phyloP scores from a whole-genome alignment of 1,140 invertebrate species.

The Psix sp. region DNA sequence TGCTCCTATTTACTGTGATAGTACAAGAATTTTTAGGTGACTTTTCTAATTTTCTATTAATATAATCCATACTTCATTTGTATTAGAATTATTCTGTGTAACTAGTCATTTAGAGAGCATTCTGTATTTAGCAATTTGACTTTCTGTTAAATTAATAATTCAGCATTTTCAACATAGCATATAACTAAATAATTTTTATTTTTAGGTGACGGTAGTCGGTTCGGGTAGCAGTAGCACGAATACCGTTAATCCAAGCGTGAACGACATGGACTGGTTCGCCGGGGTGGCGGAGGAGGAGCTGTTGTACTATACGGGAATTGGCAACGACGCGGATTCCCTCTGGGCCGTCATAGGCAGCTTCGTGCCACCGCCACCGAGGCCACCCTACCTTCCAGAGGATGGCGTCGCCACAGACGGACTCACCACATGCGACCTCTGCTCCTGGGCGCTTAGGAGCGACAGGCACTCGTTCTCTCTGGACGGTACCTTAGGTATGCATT shows the following conservation, averaged over 20 bases:
- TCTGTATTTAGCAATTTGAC: too few relatives aligned
- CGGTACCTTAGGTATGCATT: slow-evolving; percentile 72
- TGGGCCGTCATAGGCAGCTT: slow-evolving; percentile 81
- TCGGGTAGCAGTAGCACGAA: slow-evolving; percentile 70
- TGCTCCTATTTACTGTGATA: too few relatives aligned
- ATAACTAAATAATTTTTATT: slow-evolving; percentile 53
- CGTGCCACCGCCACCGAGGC: slow-evolving; percentile 82
- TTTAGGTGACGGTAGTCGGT: slow-evolving; percentile 70
- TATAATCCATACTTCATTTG: too few relatives aligned
- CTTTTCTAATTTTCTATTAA: too few relatives aligned
- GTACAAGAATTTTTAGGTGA: too few relatives aligned
- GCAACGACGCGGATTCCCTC: slow-evolving; percentile 81
- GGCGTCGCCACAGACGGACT: slow-evolving; percentile 80
- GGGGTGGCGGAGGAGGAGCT: slow-evolving; percentile 80
- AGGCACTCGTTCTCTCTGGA: slow-evolving; percentile 75
- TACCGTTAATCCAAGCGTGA: slow-evolving; percentile 69
- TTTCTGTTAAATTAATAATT: too few relatives aligned
- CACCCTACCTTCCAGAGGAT: slow-evolving; percentile 81
- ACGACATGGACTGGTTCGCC: slow-evolving; percentile 79
- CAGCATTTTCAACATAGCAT: slow-evolving; percentile 31
- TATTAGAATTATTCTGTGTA: too few relatives aligned
- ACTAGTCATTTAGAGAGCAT: too few relatives aligned
- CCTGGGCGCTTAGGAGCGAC: slow-evolving; percentile 80
- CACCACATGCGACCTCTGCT: slow-evolving; percentile 84
- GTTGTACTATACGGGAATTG: slow-evolving; percentile 78